Evolutionary conservation across 2,113 vertebrate genomes (phyloP), one percentile per base, ranked within the genome.

Genomic region (Lophotis ruficrista): DNA sequence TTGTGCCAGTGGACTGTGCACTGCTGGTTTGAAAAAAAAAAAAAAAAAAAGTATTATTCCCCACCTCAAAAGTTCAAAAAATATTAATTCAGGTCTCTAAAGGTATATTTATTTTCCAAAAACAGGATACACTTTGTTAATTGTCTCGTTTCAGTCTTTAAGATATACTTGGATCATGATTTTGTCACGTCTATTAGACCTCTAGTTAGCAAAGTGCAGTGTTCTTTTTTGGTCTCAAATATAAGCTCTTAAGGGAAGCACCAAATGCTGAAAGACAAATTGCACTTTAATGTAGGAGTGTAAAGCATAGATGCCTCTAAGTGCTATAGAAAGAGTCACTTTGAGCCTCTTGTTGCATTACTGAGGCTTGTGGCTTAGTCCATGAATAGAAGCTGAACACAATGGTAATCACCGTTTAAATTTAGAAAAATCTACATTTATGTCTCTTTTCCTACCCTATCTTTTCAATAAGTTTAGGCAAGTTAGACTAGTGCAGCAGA

Each of bases 11-110:
- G 27, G 2, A 16, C 38, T 43, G 20, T 24, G 15, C 16, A 41
- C 23, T 48, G 45, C 2, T 4, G 0, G 0, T 73, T 24, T 20
- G 10, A 28, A 79, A 28, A 79, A 28, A 47, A 13, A 28, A 13
- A 28, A 33, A 37, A 47, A 60, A 37, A 56, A 50, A 57, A 8
- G 4, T 22, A 24, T 18, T 72, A n/a, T 31, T 77, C 8, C 7
- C 10, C 6, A 19, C 7, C 7, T 53, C 19, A 57, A 35, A 89
- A 43, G 5, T 47, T 57, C 0, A 76, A 68, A 92, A 77, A 50
- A 9, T 1, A 10, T 30, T 70, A 50, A 25, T 15, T 53, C 25
- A 47, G 4, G 5, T 50, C 17, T 87, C 28, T 43, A 75, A 75
- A 82, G 4, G 12, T 43, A 7, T 12, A 24, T 51, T 73, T 1